These are phyloP conservation scores for Lysandra coridon DNA, from an alignment of 2,888 invertebrate genomes.

Conservation along the genomic window DNA sequence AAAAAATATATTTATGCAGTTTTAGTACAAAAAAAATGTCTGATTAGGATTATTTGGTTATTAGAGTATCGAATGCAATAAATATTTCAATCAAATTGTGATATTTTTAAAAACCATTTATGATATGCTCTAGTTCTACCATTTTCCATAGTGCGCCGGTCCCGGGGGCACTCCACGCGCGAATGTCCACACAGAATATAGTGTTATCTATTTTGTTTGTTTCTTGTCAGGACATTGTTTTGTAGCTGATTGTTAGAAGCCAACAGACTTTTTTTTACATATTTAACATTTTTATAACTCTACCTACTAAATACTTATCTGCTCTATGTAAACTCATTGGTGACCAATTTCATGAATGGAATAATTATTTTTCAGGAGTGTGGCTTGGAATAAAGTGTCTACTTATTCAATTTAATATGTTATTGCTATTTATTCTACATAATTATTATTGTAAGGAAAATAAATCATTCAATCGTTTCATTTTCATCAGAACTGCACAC, in stretches of 20 bases:
- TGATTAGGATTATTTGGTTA: no score
- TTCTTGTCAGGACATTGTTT: background rate
- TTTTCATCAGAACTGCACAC: background rate
- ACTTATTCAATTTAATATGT: background rate
- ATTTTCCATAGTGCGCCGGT: no score
- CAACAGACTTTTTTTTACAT: background rate
- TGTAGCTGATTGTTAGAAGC: background rate
- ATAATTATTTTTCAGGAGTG: background rate
- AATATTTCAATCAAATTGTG: no score
- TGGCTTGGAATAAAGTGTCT: background rate
- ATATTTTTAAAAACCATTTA: no score
- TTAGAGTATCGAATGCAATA: no score
- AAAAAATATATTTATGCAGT: no score
- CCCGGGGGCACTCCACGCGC: slow-evolving; percentile 4
- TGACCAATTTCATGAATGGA: background rate
- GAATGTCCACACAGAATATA: slow-evolving; percentile 3
- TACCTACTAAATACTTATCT: no score
- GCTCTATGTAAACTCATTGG: no score
- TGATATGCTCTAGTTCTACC: no score
- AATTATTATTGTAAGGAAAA: background rate
- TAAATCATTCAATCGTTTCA: background rate
- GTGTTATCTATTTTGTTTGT: background rate
- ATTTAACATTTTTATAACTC: no score
- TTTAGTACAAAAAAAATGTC: no score
- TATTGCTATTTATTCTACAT: no score